Base-by-base conservation (phyloP, 1,140 invertebrate genomes). In the Bombus fervidus region DNA sequence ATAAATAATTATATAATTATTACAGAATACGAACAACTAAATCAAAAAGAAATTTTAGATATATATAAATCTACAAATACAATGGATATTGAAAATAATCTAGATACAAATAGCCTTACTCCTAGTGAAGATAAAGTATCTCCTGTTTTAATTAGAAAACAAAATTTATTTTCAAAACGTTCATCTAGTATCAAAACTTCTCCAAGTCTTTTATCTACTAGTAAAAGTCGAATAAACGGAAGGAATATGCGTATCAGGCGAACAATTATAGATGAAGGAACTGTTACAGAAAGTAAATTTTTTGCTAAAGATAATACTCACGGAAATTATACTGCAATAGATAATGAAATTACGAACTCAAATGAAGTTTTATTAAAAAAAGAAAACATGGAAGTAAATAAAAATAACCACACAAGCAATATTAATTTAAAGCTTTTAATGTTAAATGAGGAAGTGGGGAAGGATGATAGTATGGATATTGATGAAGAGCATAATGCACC, bases 161-260 rank as follows among this genome's bases (percentile, higher is more conserved):
- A n/a, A 74, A 92, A 92, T 91, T 88, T 88, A 68, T 93, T 93
- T 84, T 76, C 81, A 28, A 89, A 85, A 77, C 71, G 79, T 37
- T n/a, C 47, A 31, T 79, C 80, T 3, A n/a, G 41, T 57, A 76
- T 47, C 41, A 68, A 87, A 74, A 86, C 81, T 39, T 91, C 91
- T 66, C 87, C 92, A 12, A 86, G 86, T 74, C 71, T 93, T 71
- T 62, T 93, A 39, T 85, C 28, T 34, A 73, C 79, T 28, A 73
- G 71, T 15, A 87, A 74, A 73, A 86, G 74, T 78, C 85, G 72
- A 69, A 78, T 86, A 71, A 90, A 74, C 28, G 59, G 81, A 25
- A 85, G 83, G 57, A 86, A 86, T 64, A 75, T 85, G 62, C 89
- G 79, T n/a, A 47, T 91, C 39, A 83, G 68, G 39, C 77, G 86